Evolutionary conservation across 2,113 vertebrate species (phyloP), one percentile per base, ranked within the genome.

Genomic region (Tapirus terrestris): DNA sequence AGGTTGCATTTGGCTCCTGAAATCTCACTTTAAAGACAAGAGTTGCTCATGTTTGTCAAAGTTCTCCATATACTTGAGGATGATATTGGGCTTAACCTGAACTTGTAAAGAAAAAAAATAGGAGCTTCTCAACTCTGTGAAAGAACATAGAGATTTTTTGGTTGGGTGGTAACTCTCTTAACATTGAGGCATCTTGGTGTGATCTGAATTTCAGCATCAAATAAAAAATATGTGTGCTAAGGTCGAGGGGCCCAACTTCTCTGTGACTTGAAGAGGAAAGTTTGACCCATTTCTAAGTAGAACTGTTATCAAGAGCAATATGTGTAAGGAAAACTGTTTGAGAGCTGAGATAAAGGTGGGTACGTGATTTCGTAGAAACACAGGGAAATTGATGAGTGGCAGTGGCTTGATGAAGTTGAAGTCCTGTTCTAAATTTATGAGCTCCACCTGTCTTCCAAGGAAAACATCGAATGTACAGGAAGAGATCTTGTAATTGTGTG

Each of bases 381-480:
- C 56, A 56, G 72, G 76, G 85, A 89, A 85, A 88, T 91, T 31
- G n/a, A 8, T 76, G 95, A 36, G 43, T 84, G 14, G 18, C 53
- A 45, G 56, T 29, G 48, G 85, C 97, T 43, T 76, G 94, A 21
- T 93, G 96, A 21, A 72, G 72, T 92, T 86, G 95, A 96, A 96
- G 94, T 80, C 89, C 31, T 4, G 29, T 27, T 83, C 70, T 11
- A 4, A 29, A 16, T 63, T 21, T 36, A 5, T 53, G 61, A 89
- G 73, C 31, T 51, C 23, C 67, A 31, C 83, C 92, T 92, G 56
- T 95, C 51, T 84, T 98, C 93, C 92, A 97, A 89, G 95, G 97
- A 98, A 97, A 98, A 97, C 88, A 96, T 8, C 48, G n/a, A 51
- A 39, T 63, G 85, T 94, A 87, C 96, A 98, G 56, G 25, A 87